phyloP scores from a whole-genome alignment of 1,140 invertebrate genomes.

The Drosophila pruinosa region DNA sequence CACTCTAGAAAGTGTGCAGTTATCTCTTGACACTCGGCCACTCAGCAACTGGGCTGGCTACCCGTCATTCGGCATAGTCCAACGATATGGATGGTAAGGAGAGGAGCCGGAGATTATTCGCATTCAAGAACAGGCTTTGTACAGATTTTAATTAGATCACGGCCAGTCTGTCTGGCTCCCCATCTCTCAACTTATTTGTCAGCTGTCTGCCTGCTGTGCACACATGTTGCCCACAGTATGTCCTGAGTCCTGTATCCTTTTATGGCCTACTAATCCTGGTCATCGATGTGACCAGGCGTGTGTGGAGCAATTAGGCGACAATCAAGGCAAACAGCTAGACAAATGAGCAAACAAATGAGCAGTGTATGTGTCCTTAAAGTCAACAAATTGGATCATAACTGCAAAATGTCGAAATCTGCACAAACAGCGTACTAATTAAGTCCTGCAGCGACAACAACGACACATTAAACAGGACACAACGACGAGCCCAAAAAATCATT shows the following conservation, averaged over 20 bases:
- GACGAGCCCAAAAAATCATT: constrained; percentile 4
- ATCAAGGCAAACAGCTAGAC: constrained; percentile 64
- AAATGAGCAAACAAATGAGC: constrained; percentile 76
- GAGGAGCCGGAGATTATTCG: not conserved
- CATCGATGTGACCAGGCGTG: constrained; percentile 47
- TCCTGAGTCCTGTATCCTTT: constrained; percentile 30
- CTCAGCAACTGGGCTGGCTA: constrained; percentile 36
- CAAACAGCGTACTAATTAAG: constrained; percentile 76
- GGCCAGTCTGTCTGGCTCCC: not conserved
- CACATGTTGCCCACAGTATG: constrained; percentile 46
- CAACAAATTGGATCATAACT: constrained; percentile 76
- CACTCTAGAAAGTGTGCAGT: constrained; percentile 47
- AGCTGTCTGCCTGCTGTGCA: constrained; percentile 71
- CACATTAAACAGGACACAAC: constrained; percentile 4
- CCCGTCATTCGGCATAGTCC: constrained; percentile 59
- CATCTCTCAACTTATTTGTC: constrained; percentile 24
- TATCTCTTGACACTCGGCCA: constrained; percentile 42
- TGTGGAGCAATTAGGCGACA: constrained; percentile 53
- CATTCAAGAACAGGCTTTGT: constrained; percentile 8
- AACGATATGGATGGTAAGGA: constrained; percentile 27
- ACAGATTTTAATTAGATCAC: constrained; percentile 53
- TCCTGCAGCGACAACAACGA: constrained; percentile 53
- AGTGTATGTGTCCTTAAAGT: constrained; percentile 67
- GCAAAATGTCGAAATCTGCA: constrained; percentile 71
- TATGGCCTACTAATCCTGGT: constrained; percentile 68